Base-by-base conservation (phyloP, 2,888 invertebrate species). In the Cheilosia vernalis region DNA sequence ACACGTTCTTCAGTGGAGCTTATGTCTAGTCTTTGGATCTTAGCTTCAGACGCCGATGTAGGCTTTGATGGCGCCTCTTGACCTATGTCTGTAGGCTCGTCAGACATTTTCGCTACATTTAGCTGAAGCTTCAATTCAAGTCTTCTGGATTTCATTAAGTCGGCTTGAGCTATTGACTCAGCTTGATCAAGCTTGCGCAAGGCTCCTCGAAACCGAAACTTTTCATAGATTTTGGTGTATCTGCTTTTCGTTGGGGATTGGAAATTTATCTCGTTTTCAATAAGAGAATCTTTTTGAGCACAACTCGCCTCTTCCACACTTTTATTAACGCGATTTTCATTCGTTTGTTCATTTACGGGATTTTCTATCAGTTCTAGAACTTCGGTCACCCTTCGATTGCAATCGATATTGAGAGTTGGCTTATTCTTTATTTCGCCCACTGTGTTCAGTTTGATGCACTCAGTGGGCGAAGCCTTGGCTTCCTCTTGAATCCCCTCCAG, bases 211-310 rank as follows among this genome's bases (percentile, higher is more conserved):
- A 91, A 90, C 17, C 90, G 88, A 83, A 92, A 88, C 81, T 91
- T 91, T 81, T 92, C 91, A 88, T 91, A 92, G 64, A 91, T 90
- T 37, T 89, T 89, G 0, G 90, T 89, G 79, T 91, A 90, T 78
- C 89, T 90, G 60, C 73, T 76, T 78, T 61, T 76, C 24, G 74
- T 69, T 10, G 47, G 24, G 33, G 51, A 73, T 5, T 63, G 56
- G 0, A 49, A 10, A 21, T 24, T 51, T 49, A 64, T 30, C 55
- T 37, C n/a, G 49, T 19, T 47, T 9, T 37, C n/a, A 10, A 27
- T 37, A 10, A 4, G 47, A 27, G 0, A 21, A 4, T 7, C 33
- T 33, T 13, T 33, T 9, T 10, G 4, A 19, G n/a, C 33, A 37
- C 13, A 13, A 13, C 4, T 6, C 1, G 15, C n/a, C 9, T 40